Percentiles rank a stretch among this genome's conserved stretches.
Conservation (phyloP, 2,888 invertebrate genomes). For the Cephonodes hylas region DNA sequence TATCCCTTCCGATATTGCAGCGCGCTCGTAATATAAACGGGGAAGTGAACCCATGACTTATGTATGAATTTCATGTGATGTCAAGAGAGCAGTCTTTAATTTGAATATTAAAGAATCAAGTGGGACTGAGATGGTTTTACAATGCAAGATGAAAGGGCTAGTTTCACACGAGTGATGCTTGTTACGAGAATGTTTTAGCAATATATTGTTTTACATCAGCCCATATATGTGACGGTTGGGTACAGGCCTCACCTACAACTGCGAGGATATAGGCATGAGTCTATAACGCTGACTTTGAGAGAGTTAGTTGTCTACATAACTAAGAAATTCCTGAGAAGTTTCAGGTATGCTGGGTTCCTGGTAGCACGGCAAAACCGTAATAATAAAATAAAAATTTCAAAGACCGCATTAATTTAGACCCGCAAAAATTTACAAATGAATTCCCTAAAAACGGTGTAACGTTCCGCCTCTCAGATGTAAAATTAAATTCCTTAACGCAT, state of each 20-base stretch:
- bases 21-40: background rate
- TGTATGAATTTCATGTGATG: background rate
- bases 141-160: background rate
- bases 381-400: no score
- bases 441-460: background rate
- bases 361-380: no score
- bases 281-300: no score
- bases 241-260: no score
- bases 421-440: background rate
- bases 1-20: background rate
- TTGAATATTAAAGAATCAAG: background rate
- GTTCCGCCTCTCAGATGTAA: background rate
- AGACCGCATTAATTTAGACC: background rate
- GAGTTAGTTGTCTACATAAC: no score
- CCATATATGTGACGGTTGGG: no score
- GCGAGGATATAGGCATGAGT: no score
- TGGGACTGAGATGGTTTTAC: background rate
- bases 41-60: background rate
- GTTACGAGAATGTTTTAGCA: background rate
- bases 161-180: background rate
- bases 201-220: background rate
- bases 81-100: background rate
- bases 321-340: no score
- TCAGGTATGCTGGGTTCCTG: no score
- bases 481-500: conserved; percentile 1